Base-by-base conservation (phyloP, 2,113 vertebrate species). In the Sylvietta virens region DNA sequence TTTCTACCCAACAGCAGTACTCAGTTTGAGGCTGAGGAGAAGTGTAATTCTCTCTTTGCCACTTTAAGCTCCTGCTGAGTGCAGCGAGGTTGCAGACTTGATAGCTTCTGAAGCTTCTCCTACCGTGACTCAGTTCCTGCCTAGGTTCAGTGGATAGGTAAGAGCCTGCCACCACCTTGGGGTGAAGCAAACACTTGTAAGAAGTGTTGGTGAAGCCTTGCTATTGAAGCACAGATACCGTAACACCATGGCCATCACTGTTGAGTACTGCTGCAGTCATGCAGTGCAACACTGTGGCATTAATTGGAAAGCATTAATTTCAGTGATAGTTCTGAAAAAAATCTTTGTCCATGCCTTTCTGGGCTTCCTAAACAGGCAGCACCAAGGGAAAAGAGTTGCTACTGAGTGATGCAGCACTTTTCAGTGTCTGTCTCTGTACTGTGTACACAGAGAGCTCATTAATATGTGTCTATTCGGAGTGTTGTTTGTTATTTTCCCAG, bases 201-300 rank as follows among this genome's bases (percentile, higher is more conserved):
- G 35, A 64, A 33, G 48, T 19, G 37, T 26, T 82, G 35, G 6
- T 44, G 23, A 13, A 26, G 15, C 19, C 7, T 42, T 40, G 33
- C 17, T 86, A 26, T 54, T 54, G 33, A 64, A 65, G 22, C 27
- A 45, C 31, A 24, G 54, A 50, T 24, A 45, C 15, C 0, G 0
- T 42, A 45, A n/a, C 58, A 30, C 44, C 1, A 0, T 30, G 27
- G 39, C 23, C 1, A 0, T 9, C 64, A 35, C 35, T 22, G 13
- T 0, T n/a, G 23, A 1, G 31, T 37, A 15, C 40, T 51, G 30
- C 30, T 70, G 40, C 28, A 39, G 76, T 19, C 0, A 0, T 15
- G 16, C 27, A 37, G 27, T 5, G 3, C 48, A 81, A 33, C 20
- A 3, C 28, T 6, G 28, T 4, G 5, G 7, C 39, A 33, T 47